These are phyloP conservation scores for Sprattus sprattus DNA, from an alignment of 2,113 vertebrate species.

Conservation along the genomic window DNA sequence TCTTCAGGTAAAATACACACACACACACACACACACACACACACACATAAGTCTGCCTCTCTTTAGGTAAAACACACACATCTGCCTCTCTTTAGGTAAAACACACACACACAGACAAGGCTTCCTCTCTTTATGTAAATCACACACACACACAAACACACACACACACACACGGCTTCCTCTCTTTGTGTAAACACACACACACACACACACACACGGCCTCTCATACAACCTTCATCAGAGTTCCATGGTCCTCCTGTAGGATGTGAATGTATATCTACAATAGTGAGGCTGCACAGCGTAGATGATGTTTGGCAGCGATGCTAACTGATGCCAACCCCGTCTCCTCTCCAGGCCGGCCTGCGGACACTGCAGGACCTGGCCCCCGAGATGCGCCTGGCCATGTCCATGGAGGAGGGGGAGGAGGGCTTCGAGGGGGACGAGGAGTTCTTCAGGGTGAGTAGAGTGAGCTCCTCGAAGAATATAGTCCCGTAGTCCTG, in stretches of 20 bases:
- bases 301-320: not conserved
- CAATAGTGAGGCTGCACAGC: not conserved
- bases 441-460: constrained; percentile 54
- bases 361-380: constrained; percentile 85
- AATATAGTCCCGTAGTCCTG: constrained; percentile 17
- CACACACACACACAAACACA: no score
- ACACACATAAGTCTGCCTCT: not conserved
- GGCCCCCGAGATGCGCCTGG: constrained; percentile 86
- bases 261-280: no score
- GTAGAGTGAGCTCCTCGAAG: constrained; percentile 38
- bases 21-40: not conserved
- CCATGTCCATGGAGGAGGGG: constrained; percentile 80
- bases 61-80: not conserved
- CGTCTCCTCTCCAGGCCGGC: constrained; percentile 71
- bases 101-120: not conserved
- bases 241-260: no score
- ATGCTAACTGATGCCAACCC: not conserved
- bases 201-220: no score
- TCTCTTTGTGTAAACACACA: no score
- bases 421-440: constrained; percentile 64
- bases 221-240: no score
- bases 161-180: no score
- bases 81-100: no score
- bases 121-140: no score
- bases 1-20: constrained; percentile 34